Evolutionary conservation across 1,140 invertebrate genomes (phyloP).

Genomic region (Holcopasites calliopsidis): DNA sequence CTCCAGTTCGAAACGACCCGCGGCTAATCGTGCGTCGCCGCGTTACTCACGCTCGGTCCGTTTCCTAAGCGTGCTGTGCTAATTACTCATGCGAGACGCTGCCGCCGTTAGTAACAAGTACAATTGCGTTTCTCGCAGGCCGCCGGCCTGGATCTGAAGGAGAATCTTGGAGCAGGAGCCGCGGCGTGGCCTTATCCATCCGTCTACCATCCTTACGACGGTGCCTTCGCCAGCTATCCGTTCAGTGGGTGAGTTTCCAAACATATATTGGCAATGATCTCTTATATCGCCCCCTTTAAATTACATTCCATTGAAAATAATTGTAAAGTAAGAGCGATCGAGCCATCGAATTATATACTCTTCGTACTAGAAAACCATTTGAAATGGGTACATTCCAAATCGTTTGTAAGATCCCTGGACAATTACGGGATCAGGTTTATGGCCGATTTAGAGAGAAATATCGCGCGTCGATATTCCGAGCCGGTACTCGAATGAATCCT

Average conservation of each 20-base stretch:
- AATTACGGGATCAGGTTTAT: slow-evolving; percentile 29
- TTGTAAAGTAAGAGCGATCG: too few species aligned
- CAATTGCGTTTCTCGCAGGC: slow-evolving; percentile 78
- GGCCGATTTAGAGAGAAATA: slow-evolving; percentile 17
- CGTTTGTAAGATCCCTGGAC: neutral
- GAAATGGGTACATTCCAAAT: neutral
- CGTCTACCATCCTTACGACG: slow-evolving; percentile 94
- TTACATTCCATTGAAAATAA: too few species aligned
- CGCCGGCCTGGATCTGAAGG: slow-evolving; percentile 91
- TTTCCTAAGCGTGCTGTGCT: neutral
- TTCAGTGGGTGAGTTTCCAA: slow-evolving; percentile 91
- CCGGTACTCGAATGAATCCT: neutral
- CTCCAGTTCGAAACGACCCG: neutral
- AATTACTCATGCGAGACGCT: slow-evolving; percentile 3
- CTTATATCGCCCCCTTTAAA: neutral
- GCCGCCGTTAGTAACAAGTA: slow-evolving; percentile 30
- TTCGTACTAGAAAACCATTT: too few species aligned
- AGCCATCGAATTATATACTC: neutral
- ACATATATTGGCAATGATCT: neutral
- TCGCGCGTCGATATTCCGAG: neutral
- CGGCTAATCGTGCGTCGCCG: neutral
- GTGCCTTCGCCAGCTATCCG: slow-evolving; percentile 92
- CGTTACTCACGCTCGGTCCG: neutral
- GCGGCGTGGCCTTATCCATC: slow-evolving; percentile 92
- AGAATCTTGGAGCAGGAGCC: slow-evolving; percentile 90